Evolutionary conservation across 2,113 vertebrate species (phyloP), one percentile per base, ranked within the genome.

Genomic region (Enhydra lutris): DNA sequence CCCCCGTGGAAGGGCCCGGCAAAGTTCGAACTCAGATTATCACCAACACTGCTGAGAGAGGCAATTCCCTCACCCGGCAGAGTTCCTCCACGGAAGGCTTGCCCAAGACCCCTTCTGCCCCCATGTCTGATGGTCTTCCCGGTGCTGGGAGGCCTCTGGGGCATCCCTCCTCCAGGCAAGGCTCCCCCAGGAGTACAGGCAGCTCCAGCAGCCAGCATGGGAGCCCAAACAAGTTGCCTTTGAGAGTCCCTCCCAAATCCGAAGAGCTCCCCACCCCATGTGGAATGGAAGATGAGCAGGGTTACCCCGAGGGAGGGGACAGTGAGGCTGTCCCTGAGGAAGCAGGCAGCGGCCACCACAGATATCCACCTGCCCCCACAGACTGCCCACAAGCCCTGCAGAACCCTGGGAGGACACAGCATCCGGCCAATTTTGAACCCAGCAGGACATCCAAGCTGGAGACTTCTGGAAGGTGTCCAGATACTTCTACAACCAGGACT

Each of bases 11-110:
- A 81, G 99, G 99, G 0, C 98, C 97, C 0, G 99, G 99, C 15
- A 99, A 99, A 96, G 98, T 99, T 73, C 97, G 99, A 55, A 99
- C 99, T 67, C 99, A 99, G 94, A 99, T 99, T 71, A 99, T 99
- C 55, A 99, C 99, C 83, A 99, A 99, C 97, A 99, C 99, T 3
- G 99, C 99, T 0, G 99, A 99, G 61, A 99, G 99, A 97, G 99
- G 99, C 45, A 99, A 98, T 97, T 99, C 99, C 14, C 98, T 99
- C 76, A 99, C 99, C 0, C 98, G 99, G 69, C 99, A 99, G 98
- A 99, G 97, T 93, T 99, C 99, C 4, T 97, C 98, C 0, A 18
- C 93, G 0, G 99, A 99, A 78, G 98, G 99, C 61, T 98, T 99
- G 65, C 99, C 99, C 87, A 97, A 98, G 67, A 91, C 97, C 0